Conservation (phyloP, 2,113 vertebrate species). For the Anolis sagrei region DNA sequence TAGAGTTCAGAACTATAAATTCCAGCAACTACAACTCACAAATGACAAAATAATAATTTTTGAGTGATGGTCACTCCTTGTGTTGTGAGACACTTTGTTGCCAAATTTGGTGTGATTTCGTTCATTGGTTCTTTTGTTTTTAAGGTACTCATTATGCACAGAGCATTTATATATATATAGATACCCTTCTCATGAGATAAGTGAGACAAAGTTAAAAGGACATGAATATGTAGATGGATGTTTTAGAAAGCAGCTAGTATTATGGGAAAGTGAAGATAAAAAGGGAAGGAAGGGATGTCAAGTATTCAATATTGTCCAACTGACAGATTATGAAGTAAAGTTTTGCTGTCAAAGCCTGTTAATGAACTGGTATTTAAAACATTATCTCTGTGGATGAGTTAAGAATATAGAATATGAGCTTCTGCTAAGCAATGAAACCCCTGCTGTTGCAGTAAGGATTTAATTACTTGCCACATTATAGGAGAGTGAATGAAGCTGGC, state of each 20-base stretch:
- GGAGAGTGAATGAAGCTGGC: constrained; percentile 50
- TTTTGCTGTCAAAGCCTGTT: constrained; percentile 39
- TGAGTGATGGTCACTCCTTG: no score
- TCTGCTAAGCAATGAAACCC: constrained; percentile 46
- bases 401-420: constrained; percentile 25
- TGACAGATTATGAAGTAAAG: constrained; percentile 18
- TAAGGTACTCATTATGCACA: no score
- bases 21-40: no score
- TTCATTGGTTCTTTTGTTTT: no score
- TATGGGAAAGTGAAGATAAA: not conserved
- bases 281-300: not conserved
- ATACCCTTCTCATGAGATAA: not conserved
- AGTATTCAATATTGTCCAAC: not conserved
- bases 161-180: not conserved
- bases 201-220: not conserved
- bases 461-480: constrained; percentile 58
- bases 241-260: not conserved
- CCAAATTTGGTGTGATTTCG: no score
- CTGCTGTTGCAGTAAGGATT: constrained; percentile 46
- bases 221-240: not conserved
- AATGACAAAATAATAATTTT: no score
- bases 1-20: no score
- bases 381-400: constrained; percentile 43
- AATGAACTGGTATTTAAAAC: constrained; percentile 40
- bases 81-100: no score